Base-by-base conservation (phyloP, 2,888 invertebrate species). In the Spisula solida region DNA sequence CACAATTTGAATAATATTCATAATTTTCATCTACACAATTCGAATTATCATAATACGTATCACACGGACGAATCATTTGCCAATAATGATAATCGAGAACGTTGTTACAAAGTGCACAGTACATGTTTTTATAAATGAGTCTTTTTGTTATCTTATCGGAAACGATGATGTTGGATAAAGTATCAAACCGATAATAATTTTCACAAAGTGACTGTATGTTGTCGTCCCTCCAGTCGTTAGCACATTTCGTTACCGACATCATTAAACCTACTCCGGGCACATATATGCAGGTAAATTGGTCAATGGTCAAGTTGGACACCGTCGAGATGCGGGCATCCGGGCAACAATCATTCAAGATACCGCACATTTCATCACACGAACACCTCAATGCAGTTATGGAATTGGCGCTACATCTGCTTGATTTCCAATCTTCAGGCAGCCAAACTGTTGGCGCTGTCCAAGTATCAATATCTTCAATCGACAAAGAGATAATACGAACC, bases 41-140 rank as follows among this genome's bases (percentile, higher is more conserved):
- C 20, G 66, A 41, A 12, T 16, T 41, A 0, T 60, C 60, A 14
- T 20, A 29, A 47, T 20, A n/a, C 20, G 0, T 8, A 0, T 16
- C 5, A 34, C 82, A 82, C 31, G 20, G 12, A 16, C 29, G 14
- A 29, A 66, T 47, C 4, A 47, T 47, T 1, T 12, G 20, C 82
- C 82, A 82, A 47, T 85, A 91, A 0, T 86, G 8, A 81, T 86
- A 86, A 4, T 90, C 86, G 66, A 82, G 88, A 2, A 82, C 87
- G 60, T 85, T 31, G 51, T 94, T 92, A 66, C 94, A 94, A 14
- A 88, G 80, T 5, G 93, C 92, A 78, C 94, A 94, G 84, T 92
- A 93, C 84, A 92, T 85, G 81, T 94, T 94, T 55, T 87, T 91
- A 81, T 91, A 94, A 20, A 86, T 14, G 85, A 51, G 18, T 78